phyloP scores from a whole-genome alignment of 2,888 invertebrate genomes.

The Heteromyza rotundicornis region DNA sequence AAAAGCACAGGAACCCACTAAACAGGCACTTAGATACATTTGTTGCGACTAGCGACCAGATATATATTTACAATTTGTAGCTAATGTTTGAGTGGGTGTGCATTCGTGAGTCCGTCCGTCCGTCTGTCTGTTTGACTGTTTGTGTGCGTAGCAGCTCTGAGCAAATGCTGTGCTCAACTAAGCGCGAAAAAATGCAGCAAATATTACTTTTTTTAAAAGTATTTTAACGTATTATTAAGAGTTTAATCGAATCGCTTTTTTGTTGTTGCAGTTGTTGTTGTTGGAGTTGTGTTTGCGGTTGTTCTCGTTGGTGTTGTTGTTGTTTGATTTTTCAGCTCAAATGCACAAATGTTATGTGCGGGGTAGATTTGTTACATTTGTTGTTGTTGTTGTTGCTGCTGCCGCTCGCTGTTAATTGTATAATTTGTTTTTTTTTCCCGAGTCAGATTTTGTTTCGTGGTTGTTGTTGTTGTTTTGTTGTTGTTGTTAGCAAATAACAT shows the following conservation, averaged over 20 bases:
- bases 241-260: constrained; percentile 31
- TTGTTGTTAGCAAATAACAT: too few relatives aligned
- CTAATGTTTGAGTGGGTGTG: background rate
- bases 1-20: constrained; percentile 14
- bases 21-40: constrained; percentile 9
- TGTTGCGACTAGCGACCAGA: too few relatives aligned
- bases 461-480: too few relatives aligned
- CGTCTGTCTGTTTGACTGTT: too few relatives aligned
- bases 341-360: constrained; percentile 13
- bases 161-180: constrained; percentile 11
- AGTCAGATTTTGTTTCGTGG: too few relatives aligned
- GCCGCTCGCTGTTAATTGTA: too few relatives aligned
- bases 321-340: background rate
- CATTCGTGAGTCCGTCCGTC: too few relatives aligned
- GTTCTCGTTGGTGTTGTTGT: too few relatives aligned
- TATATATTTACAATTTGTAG: too few relatives aligned
- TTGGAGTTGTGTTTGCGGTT: background rate
- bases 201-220: constrained; percentile 15
- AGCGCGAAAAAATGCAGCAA: constrained; percentile 19
- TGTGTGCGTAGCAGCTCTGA: background rate
- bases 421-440: too few relatives aligned
- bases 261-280: constrained; percentile 17
- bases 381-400: too few relatives aligned
- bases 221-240: constrained; percentile 36
- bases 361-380: constrained; percentile 17